Conservation (phyloP, 2,888 invertebrate species). For the Drosophila siamana region DNA sequence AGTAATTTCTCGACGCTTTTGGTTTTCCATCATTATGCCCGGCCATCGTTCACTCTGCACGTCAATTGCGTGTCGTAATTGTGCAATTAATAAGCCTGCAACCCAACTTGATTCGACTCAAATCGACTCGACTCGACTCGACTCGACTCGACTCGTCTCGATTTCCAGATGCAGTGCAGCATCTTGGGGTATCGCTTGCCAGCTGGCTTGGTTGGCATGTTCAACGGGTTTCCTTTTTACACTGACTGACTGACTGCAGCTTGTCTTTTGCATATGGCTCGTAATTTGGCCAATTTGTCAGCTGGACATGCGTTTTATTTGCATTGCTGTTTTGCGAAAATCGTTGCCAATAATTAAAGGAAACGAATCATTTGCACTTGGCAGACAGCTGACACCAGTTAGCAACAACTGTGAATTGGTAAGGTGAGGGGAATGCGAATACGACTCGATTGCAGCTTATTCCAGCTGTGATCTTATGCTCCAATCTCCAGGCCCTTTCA, state of each 20-base stretch:
- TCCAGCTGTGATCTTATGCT: background rate
- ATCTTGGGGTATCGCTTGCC: background rate
- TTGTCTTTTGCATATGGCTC: conserved; percentile 47
- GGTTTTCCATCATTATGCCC: conserved; percentile 66
- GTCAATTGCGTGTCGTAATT: conserved; percentile 80
- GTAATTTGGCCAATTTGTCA: conserved; percentile 79
- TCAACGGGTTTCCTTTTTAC: conserved; percentile 67
- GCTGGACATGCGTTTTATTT: conserved; percentile 79
- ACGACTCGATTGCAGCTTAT: background rate
- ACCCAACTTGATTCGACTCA: conserved; percentile 18
- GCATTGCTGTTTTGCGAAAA: conserved; percentile 58
- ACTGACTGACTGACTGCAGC: conserved; percentile 3
- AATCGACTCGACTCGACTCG: background rate
- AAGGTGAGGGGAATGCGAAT: background rate
- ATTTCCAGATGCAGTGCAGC: conserved; percentile 39
- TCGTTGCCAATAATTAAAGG: conserved; percentile 65
- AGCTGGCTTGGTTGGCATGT: conserved; percentile 32
- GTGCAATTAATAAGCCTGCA: conserved; percentile 77
- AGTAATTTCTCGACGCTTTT: conserved; percentile 66
- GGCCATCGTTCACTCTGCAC: conserved; percentile 67
- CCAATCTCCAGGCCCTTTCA: conserved; percentile 26
- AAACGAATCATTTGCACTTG: conserved; percentile 69
- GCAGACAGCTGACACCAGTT: conserved; percentile 38
- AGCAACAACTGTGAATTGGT: background rate
- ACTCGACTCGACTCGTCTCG: conserved; percentile 9